These are phyloP conservation scores for Myzus persicae DNA, from an alignment of 1,140 invertebrate genomes.

Conservation along the genomic window DNA sequence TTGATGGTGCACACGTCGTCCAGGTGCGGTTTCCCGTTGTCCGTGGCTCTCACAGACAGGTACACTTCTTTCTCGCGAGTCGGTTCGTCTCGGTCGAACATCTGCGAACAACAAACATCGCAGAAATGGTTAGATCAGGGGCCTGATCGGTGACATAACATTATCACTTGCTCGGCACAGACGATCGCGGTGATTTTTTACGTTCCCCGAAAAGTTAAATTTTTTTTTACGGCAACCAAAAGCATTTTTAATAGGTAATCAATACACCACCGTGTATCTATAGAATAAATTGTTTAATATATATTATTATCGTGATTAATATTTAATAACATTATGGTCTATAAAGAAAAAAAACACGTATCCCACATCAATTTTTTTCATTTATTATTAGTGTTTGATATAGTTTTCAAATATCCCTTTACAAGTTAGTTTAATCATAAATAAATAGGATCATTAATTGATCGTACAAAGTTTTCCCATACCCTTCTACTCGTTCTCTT, in stretches of 20 bases:
- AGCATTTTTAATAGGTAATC: background rate
- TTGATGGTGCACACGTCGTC: conserved; percentile 89
- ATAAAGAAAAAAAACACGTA: background rate
- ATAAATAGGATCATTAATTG: background rate
- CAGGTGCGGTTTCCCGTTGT: conserved; percentile 83
- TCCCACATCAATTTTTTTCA: too few species aligned
- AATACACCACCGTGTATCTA: too few species aligned
- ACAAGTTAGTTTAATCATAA: background rate
- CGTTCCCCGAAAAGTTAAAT: background rate
- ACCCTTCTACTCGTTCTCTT: background rate
- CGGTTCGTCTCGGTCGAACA: conserved; percentile 86
- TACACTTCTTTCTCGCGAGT: conserved; percentile 83
- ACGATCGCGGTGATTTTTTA: background rate
- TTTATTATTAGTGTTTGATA: background rate
- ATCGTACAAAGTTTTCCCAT: background rate
- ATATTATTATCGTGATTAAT: background rate
- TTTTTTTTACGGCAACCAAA: background rate
- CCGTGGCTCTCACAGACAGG: conserved; percentile 79
- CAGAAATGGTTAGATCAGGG: background rate
- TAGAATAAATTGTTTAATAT: too few species aligned
- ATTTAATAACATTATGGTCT: background rate
- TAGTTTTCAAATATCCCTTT: background rate
- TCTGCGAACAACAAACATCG: conserved; percentile 64
- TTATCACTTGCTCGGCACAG: background rate
- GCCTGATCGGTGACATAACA: background rate